Conservation (phyloP, 1,140 invertebrate species). For the Aphelenchoides fujianensis region DNA sequence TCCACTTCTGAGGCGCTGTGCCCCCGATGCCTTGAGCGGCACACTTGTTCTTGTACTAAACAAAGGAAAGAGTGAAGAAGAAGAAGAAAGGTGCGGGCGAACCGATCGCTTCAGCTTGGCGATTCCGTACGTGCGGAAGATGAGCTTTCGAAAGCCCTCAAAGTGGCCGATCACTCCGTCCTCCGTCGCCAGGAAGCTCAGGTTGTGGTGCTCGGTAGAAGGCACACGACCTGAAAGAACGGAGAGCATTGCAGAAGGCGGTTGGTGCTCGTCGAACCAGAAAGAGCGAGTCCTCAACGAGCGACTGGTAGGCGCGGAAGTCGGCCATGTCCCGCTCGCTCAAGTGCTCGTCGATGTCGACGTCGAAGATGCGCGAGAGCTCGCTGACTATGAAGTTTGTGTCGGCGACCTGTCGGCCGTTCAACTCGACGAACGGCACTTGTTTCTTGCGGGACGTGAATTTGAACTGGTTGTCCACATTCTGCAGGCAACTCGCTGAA, state of each 20-base stretch:
- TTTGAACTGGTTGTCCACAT: constrained; percentile 30
- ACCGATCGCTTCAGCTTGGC: constrained; percentile 13
- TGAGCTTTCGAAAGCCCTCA: constrained; percentile 14
- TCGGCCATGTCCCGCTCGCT: constrained; percentile 78
- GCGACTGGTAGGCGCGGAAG: constrained; percentile 84
- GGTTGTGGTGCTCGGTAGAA: constrained; percentile 33
- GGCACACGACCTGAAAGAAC: constrained; percentile 29
- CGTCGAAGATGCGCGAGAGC: constrained; percentile 75
- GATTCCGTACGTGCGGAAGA: constrained; percentile 22
- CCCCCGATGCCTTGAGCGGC: constrained; percentile 73
- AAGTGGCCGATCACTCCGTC: constrained; percentile 25
- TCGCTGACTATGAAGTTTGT: constrained; percentile 83
- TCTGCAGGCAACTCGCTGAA: constrained; percentile 1
- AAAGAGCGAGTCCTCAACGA: constrained; percentile 89
- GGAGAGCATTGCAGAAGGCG: too few species aligned
- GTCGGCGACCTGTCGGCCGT: constrained; percentile 86
- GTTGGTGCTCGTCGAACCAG: too few species aligned
- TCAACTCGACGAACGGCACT: constrained; percentile 82
- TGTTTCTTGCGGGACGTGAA: constrained; percentile 71
- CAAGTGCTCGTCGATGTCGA: constrained; percentile 76
- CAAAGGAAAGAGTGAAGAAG: too few species aligned
- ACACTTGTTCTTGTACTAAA: constrained; percentile 23
- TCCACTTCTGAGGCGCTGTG: constrained; percentile 82
- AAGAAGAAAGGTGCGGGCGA: too few species aligned
- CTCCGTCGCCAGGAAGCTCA: constrained; percentile 25